Conservation (phyloP, 2,888 invertebrate species). For the Aleiodes testaceus region DNA sequence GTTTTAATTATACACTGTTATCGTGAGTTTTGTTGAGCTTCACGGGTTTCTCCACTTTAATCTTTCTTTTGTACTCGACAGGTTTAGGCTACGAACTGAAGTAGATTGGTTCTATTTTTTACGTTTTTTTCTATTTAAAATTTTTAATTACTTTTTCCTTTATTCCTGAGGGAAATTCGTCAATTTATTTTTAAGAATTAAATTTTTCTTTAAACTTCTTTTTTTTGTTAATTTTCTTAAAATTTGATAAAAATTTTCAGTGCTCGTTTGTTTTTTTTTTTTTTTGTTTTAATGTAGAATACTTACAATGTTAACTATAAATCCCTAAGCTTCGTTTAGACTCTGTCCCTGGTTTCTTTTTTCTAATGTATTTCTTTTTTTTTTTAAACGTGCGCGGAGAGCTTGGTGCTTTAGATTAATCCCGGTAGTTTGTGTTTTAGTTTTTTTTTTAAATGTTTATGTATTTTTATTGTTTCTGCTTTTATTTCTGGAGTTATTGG, state of each 20-base stretch:
- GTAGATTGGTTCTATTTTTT: conserved; percentile 68
- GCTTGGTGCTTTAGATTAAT: conserved; percentile 45
- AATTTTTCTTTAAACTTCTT: conserved; percentile 28
- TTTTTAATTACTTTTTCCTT: conserved; percentile 39
- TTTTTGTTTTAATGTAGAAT: conserved; percentile 51
- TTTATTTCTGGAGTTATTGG: conserved; percentile 50
- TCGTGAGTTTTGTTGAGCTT: conserved; percentile 53
- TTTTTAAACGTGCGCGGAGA: conserved; percentile 41
- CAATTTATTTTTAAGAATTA: conserved; percentile 36
- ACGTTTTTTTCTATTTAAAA: conserved; percentile 44
- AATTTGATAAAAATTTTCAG: conserved; percentile 50
- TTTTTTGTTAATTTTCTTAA: conserved; percentile 42
- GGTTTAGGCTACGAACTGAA: conserved; percentile 73
- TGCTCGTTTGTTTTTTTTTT: conserved; percentile 23
- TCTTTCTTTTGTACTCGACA: conserved; percentile 70
- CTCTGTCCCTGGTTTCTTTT: conserved; percentile 37
- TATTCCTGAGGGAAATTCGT: conserved; percentile 48
- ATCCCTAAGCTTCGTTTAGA: conserved; percentile 44
- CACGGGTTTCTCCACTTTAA: conserved; percentile 45
- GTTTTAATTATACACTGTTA: conserved; percentile 28
- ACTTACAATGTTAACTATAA: conserved; percentile 54
- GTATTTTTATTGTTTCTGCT: conserved; percentile 35
- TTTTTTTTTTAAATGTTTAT: conserved; percentile 31
- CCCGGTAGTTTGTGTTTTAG: conserved; percentile 6
- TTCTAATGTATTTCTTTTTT: conserved; percentile 35